Base-by-base conservation (phyloP, 2,888 invertebrate species). In the Caenorhabditis sp. region DNA sequence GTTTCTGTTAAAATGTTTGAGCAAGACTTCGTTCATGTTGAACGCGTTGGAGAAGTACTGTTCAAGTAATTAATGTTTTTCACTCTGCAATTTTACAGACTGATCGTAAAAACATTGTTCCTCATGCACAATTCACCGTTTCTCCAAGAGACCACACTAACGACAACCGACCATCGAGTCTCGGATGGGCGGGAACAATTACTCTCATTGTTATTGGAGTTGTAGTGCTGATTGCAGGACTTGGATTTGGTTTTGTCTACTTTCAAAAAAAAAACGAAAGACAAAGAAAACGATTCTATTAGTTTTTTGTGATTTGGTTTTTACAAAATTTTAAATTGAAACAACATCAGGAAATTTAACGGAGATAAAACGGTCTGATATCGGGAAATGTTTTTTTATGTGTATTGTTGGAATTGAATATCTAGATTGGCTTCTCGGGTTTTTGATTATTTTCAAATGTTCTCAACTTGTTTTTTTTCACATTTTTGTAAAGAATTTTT, bases 181-280 rank as follows among this genome's bases (percentile, higher is more conserved):
- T 96, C 94, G 96, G 96, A 3, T 97, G 97, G 64, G 94, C 96
- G 69, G 85, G 97, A 67, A 96, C 98, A 93, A 93, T 97, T 2
- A 32, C 89, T 5, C 94, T 96, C 81, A 95, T 98, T 93, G 94
- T 98, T 87, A 94, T 95, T 65, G 95, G 95, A 15, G 95, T 97
- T 65, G 94, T 98, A 28, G 95, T 95, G 2, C 92, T 97, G 11
- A 95, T 96, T 53, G 96, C 95, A 0, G 94, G 95, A 83, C 95
- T 95, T 0, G 95, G 97, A 2, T 94, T 97, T 69, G 97, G 95
- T 32, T 95, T 97, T 82, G 95, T 97, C 94, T 95, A 96, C 92
- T 97, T 97, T 92, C 96, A 97, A 92, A 97, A 97, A 92, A 95
- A 95, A 80, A 96, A 96, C 92, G 96, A 96, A 92, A 95, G 95